A percentile compares a stretch with the other conserved stretches of the same genome.
phyloP scores from a whole-genome alignment of 2,888 invertebrate species.

The Eilema griseolum region DNA sequence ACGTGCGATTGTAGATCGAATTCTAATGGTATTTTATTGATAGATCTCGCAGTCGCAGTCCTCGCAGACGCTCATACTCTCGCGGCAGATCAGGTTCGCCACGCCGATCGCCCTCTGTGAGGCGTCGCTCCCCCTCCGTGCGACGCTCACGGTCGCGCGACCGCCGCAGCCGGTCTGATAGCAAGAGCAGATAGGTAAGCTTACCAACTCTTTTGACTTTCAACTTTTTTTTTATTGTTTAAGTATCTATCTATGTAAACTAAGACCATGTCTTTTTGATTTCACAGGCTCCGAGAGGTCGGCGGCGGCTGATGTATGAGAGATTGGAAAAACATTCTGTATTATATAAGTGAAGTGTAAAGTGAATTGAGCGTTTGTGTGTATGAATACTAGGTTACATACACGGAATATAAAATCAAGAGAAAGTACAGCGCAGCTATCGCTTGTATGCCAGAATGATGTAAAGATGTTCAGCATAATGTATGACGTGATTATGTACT shows the following conservation, averaged over 20 bases:
- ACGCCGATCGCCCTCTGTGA: constrained; percentile 78
- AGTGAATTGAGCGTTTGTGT: constrained; percentile 45
- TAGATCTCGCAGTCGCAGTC: constrained; percentile 84
- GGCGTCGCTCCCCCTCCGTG: constrained; percentile 78
- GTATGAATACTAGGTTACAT: constrained; percentile 42
- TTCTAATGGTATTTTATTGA: constrained; percentile 31
- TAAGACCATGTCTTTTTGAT: background rate
- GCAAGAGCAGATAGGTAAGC: constrained; percentile 76
- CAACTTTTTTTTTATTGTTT: background rate
- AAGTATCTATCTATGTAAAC: background rate
- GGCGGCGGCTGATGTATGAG: constrained; percentile 21
- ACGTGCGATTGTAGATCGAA: constrained; percentile 14
- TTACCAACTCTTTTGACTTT: constrained; percentile 17
- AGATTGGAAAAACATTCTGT: constrained; percentile 47
- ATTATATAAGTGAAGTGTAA: constrained; percentile 42
- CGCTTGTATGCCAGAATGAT: background rate
- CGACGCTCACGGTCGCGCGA: constrained; percentile 80
- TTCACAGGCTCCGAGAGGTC: constrained; percentile 39
- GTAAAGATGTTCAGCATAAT: constrained; percentile 2
- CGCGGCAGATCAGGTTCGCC: constrained; percentile 79
- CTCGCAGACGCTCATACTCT: constrained; percentile 80
- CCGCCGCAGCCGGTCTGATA: constrained; percentile 80
- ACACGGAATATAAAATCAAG: constrained; percentile 1
- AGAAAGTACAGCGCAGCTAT: background rate
- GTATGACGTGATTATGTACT: background rate